Percentiles rank a stretch among this genome's conserved stretches.
These are phyloP conservation scores for Styela clava DNA, from an alignment of 23 tunicate genomes.

Conservation along the genomic window DNA sequence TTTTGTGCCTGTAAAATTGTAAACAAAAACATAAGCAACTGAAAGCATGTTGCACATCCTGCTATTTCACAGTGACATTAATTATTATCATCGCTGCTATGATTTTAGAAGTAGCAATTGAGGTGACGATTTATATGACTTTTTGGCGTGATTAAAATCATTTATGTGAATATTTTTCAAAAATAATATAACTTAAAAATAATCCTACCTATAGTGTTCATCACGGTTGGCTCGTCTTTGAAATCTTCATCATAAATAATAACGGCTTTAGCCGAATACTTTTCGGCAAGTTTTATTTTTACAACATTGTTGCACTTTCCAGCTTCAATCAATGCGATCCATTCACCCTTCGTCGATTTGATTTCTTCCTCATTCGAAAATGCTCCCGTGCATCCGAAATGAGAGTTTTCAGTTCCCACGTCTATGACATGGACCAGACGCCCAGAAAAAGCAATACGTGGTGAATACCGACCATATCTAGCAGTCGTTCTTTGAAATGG, in stretches of 20 bases:
- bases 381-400: slow-evolving; percentile 51
- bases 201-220: not conserved
- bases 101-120: no score
- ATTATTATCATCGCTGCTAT: no score
- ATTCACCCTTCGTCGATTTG: slow-evolving; percentile 25
- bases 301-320: slow-evolving; percentile 58
- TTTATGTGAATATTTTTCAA: no score
- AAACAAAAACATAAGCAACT: not conserved
- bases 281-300: slow-evolving; percentile 61
- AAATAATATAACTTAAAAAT: no score
- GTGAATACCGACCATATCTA: not conserved
- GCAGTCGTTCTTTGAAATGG: not conserved
- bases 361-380: slow-evolving; percentile 36
- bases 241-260: slow-evolving; percentile 58
- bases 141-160: no score
- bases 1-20: not conserved
- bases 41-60: no score
- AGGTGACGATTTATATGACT: no score
- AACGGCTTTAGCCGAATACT: slow-evolving; percentile 76
- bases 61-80: no score
- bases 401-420: slow-evolving; percentile 29
- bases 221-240: slow-evolving; percentile 1
- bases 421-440: slow-evolving; percentile 52
- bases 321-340: slow-evolving; percentile 70
- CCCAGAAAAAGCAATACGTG: slow-evolving; percentile 27